Conservation (phyloP, 2,113 vertebrate species). For the Riparia riparia region DNA sequence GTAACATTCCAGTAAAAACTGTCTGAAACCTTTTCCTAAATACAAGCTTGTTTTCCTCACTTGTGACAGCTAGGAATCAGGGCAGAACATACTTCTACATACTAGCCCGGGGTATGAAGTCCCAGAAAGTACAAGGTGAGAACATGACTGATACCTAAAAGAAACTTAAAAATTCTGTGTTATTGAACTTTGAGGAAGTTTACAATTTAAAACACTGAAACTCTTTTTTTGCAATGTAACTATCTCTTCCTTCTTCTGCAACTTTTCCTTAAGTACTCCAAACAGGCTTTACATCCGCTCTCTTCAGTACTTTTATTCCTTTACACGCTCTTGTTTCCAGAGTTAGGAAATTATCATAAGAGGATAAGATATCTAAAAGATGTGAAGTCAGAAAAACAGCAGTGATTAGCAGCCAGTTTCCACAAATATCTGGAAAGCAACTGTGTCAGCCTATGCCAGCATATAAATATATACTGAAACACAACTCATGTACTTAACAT, state of each 20-base stretch:
- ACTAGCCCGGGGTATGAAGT: neutral
- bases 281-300: neutral
- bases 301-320: neutral
- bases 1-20: neutral
- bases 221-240: neutral
- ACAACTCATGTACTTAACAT: neutral
- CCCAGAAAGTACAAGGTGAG: neutral
- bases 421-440: conserved; percentile 4
- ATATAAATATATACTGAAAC: neutral
- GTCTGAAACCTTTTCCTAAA: neutral
- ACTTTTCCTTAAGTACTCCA: neutral
- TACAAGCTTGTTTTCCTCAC: neutral
- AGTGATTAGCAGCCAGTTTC: neutral
- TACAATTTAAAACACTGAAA: neutral
- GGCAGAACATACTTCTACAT: neutral
- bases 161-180: neutral
- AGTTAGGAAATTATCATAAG: neutral
- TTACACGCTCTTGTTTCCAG: neutral
- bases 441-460: neutral
- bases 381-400: neutral
- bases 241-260: neutral
- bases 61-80: neutral
- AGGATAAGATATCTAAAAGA: neutral
- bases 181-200: neutral
- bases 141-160: neutral